Percentiles rank a stretch among this genome's conserved stretches.
phyloP scores from a whole-genome alignment of 1,140 invertebrate species.

The Zeugodacus cucurbitae region DNA sequence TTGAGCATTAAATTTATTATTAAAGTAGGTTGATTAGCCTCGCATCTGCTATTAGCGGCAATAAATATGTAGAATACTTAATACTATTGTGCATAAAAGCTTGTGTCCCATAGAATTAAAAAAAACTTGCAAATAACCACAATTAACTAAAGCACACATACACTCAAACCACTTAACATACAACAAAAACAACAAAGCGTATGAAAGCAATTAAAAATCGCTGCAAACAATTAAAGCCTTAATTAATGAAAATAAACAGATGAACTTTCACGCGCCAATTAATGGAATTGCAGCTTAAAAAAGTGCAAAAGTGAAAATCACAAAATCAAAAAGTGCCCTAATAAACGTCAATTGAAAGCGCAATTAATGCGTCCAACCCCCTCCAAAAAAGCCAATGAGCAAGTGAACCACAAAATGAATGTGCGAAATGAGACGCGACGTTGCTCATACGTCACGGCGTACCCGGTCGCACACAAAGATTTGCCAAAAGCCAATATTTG shows the following conservation, averaged over 20 bases:
- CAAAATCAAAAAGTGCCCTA: neutral
- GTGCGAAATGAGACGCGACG: neutral
- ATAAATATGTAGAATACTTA: too few relatives aligned
- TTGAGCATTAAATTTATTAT: too few relatives aligned
- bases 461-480: neutral
- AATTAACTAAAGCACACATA: neutral
- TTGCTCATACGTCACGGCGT: conserved; percentile 6
- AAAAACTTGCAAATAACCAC: too few relatives aligned
- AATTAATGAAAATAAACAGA: neutral
- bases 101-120: too few relatives aligned
- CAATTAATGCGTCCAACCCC: neutral
- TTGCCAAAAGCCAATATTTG: neutral
- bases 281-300: neutral
- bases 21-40: too few relatives aligned
- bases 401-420: neutral
- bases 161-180: neutral
- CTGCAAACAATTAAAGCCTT: neutral
- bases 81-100: too few relatives aligned
- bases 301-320: neutral
- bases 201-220: neutral
- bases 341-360: neutral
- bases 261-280: neutral
- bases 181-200: neutral
- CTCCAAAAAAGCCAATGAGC: neutral
- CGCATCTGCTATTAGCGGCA: too few relatives aligned